Percentiles rank a stretch among this genome's conserved stretches.
Evolutionary conservation across 2,113 vertebrate genomes (phyloP).

Genomic region (Prionailurus viverrinus): DNA sequence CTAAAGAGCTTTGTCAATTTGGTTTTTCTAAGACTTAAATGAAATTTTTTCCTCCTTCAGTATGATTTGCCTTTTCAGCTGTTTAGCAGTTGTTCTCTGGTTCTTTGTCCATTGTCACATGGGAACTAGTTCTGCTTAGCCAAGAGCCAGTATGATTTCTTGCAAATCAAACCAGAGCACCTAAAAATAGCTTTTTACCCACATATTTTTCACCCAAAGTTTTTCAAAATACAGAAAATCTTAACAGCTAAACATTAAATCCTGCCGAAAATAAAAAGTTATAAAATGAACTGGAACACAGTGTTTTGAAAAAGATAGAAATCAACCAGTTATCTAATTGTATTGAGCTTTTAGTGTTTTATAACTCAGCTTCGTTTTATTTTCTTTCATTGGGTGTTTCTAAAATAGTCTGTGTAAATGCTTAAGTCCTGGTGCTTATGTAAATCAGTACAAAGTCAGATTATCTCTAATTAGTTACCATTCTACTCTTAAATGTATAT

Average conservation of each 20-base stretch:
- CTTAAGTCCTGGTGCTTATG: not conserved
- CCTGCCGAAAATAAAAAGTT: not conserved
- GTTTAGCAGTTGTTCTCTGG: not conserved
- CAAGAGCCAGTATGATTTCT: constrained; percentile 45
- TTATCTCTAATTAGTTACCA: constrained; percentile 42
- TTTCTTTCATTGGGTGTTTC: constrained; percentile 56
- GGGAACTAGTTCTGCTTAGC: constrained; percentile 4
- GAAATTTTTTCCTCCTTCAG: not conserved
- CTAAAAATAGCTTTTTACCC: constrained; percentile 33
- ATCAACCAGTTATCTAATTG: constrained; percentile 47
- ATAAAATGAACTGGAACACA: not conserved
- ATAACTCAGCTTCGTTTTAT: constrained; percentile 49
- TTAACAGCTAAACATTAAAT: constrained; percentile 50
- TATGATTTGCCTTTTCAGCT: constrained; percentile 42
- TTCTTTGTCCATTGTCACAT: constrained; percentile 8
- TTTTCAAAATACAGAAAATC: constrained; percentile 61
- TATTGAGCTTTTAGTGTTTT: constrained; percentile 41
- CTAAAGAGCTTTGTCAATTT: constrained; percentile 45
- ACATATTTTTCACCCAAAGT: constrained; percentile 16
- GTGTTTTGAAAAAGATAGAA: constrained; percentile 22
- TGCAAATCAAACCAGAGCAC: constrained; percentile 12
- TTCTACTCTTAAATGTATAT: constrained; percentile 27
- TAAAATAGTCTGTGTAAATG: constrained; percentile 56
- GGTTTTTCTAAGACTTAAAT: constrained; percentile 36
- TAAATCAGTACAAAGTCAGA: constrained; percentile 38